Evolutionary conservation across 2,888 invertebrate species (phyloP).

Genomic region (Crepidodera aurea): DNA sequence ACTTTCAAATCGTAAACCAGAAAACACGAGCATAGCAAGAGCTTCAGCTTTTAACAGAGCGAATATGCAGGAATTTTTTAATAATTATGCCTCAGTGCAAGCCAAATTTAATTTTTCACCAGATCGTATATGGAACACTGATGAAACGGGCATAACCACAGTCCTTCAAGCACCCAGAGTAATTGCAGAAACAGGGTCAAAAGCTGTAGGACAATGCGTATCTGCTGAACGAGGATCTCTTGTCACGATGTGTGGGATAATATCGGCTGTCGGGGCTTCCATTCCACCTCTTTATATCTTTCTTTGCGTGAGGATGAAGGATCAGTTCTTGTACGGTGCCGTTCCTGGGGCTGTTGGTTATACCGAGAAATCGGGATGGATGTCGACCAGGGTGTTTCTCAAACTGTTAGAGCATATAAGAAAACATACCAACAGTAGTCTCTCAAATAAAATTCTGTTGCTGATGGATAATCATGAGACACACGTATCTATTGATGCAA

Average conservation of each 20-base stretch:
- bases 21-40: not conserved
- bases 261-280: conserved; percentile 44
- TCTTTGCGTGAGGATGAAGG: conserved; percentile 40
- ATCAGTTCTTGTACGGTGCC: conserved; percentile 41
- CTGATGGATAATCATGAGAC: no score
- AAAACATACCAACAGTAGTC: no score
- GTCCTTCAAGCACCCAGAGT: conserved; percentile 41
- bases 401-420: no score
- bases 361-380: conserved; percentile 30
- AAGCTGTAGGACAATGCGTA: conserved; percentile 41
- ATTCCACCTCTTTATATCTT: conserved; percentile 47
- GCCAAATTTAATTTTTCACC: no score
- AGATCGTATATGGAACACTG: conserved; percentile 15
- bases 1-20: conserved; percentile 32
- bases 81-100: conserved; percentile 19
- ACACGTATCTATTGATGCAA: no score
- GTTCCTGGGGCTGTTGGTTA: conserved; percentile 26
- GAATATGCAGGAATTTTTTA: conserved; percentile 17
- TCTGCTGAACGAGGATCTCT: conserved; percentile 46
- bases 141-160: conserved; percentile 30
- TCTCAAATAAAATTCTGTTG: no score
- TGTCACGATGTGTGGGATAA: conserved; percentile 45
- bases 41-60: conserved; percentile 19
- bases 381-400: conserved; percentile 1
- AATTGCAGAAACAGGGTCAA: conserved; percentile 20